Percentiles rank a stretch among this genome's conserved stretches.
phyloP scores from a whole-genome alignment of 2,888 invertebrate genomes.

The Pseudococcus longispinus region DNA sequence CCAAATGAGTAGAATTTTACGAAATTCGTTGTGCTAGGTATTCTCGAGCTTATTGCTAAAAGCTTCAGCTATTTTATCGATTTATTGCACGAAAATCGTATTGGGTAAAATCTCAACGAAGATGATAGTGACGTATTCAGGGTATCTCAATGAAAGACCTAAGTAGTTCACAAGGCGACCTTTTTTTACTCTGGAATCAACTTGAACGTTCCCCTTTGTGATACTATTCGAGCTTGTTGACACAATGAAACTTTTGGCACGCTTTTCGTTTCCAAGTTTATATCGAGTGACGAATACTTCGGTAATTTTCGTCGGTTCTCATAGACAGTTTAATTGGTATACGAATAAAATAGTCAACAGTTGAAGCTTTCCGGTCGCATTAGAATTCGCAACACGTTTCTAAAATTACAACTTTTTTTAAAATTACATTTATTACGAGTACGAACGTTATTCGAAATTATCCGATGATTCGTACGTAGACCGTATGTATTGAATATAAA shows the following conservation, averaged over 20 bases:
- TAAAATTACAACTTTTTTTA: conserved; percentile 13
- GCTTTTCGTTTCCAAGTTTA: not conserved
- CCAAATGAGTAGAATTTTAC: not conserved
- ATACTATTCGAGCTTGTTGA: not conserved
- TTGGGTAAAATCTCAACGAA: conserved; percentile 18
- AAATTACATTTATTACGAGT: conserved; percentile 13
- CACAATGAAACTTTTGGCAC: conserved; percentile 31
- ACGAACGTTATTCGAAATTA: not conserved
- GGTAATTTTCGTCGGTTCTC: not conserved
- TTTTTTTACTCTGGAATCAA: too few relatives aligned
- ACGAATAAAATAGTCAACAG: not conserved
- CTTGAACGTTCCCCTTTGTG: not conserved
- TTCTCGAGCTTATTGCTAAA: not conserved
- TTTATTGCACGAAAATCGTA: not conserved
- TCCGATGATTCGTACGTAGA: not conserved
- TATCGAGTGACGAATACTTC: not conserved
- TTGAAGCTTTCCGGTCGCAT: not conserved
- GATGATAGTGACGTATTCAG: not conserved
- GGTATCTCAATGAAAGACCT: too few relatives aligned
- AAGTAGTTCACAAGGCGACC: too few relatives aligned
- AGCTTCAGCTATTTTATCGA: not conserved
- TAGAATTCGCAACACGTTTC: not conserved
- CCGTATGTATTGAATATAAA: not conserved
- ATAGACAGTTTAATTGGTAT: not conserved
- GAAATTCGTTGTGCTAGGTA: not conserved